Percentiles rank a stretch among this genome's conserved stretches.
Conservation (phyloP, 2,797 vertebrate species). For the Danio jaintianensis region DNA sequence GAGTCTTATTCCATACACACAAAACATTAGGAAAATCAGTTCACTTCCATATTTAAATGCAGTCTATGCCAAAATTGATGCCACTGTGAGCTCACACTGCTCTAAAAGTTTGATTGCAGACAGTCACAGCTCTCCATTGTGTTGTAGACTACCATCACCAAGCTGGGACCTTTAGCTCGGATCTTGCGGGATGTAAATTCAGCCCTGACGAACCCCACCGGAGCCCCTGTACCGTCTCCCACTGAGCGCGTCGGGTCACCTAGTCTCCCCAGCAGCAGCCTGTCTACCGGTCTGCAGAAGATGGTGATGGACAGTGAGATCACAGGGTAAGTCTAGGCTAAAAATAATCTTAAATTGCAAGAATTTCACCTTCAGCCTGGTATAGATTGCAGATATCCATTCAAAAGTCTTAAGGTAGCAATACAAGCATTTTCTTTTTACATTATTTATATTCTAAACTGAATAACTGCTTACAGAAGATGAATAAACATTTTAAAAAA, state of each 20-base stretch:
- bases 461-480: background rate
- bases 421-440: background rate
- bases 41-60: no score
- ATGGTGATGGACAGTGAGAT: conserved; percentile 87
- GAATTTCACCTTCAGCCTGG: background rate
- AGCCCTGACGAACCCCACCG: conserved; percentile 85
- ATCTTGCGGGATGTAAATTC: conserved; percentile 92
- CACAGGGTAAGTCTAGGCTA: conserved; percentile 53
- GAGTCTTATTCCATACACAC: no score
- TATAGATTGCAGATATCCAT: background rate
- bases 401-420: background rate
- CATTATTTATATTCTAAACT: background rate
- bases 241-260: conserved; percentile 61
- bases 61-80: no score
- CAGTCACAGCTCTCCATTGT: conserved; percentile 70
- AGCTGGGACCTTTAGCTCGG: conserved; percentile 91
- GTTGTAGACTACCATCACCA: conserved; percentile 88
- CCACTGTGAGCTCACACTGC: background rate
- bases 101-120: background rate
- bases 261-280: conserved; percentile 79
- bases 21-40: no score
- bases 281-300: conserved; percentile 91
- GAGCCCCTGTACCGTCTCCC: conserved; percentile 80
- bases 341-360: background rate
- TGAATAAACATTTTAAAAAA: background rate